Percentiles rank a stretch among this genome's conserved stretches.
Conservation (phyloP, 1,140 invertebrate species). For the Eufriesea mexicana region DNA sequence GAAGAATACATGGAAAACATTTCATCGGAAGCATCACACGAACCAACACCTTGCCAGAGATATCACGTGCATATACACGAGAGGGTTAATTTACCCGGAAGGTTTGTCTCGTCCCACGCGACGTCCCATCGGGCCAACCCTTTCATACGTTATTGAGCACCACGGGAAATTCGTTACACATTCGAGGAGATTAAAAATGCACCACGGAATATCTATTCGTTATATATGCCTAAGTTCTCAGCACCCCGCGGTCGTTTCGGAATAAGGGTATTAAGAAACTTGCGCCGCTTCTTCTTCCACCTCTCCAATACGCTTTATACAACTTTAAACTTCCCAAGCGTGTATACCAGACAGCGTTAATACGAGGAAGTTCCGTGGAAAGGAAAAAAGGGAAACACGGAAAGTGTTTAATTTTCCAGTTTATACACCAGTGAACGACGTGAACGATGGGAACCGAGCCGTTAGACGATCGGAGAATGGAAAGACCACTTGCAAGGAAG, state of each 20-base stretch:
- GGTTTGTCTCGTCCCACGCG: no score
- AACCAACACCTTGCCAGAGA: no score
- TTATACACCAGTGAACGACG: background rate
- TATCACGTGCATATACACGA: no score
- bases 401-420: slow-evolving; percentile 15
- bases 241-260: background rate
- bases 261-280: slow-evolving; percentile 15
- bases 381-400: background rate
- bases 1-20: no score
- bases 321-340: background rate
- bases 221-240: background rate
- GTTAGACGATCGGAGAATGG: background rate
- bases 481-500: background rate
- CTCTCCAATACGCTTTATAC: background rate
- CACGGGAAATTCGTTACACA: background rate
- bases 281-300: background rate
- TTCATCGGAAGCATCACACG: no score
- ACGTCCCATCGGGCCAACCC: no score
- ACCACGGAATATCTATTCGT: background rate
- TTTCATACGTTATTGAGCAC: no score
- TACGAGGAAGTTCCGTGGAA: background rate
- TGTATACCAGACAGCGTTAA: background rate
- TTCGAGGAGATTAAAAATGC: background rate
- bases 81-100: no score
- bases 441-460: background rate